A percentile compares a stretch with the other conserved stretches of the same genome.
These are phyloP conservation scores for Notechis scutatus DNA, from an alignment of 2,113 vertebrate genomes.

Conservation along the genomic window DNA sequence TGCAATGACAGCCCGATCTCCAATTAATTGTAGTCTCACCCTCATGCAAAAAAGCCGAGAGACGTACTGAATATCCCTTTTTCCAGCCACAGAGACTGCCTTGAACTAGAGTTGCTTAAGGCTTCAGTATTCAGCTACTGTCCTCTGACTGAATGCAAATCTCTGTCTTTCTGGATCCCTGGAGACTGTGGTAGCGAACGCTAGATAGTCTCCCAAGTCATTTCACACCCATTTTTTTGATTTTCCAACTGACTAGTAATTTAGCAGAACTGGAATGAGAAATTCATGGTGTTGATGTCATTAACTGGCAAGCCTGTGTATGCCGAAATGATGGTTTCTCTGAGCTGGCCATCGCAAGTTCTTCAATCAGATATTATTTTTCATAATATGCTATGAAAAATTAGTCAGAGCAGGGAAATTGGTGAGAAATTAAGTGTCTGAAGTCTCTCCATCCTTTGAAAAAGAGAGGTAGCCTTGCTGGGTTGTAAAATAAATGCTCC, in stretches of 20 bases:
- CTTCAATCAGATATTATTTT: neutral
- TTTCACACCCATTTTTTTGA: neutral
- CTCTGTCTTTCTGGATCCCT: neutral
- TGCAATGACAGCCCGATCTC: neutral
- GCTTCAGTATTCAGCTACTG: neutral
- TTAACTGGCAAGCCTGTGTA: neutral
- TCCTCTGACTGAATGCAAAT: neutral
- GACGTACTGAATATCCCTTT: neutral
- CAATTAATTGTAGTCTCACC: neutral
- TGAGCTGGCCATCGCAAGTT: neutral
- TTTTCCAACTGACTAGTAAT: neutral
- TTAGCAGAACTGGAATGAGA: neutral
- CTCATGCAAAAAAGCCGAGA: neutral
- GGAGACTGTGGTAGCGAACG: neutral
- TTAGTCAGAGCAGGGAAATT: neutral
- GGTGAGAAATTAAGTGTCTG: neutral
- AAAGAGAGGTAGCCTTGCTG: neutral
- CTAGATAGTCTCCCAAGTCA: neutral
- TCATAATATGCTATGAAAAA: neutral
- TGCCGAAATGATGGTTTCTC: neutral
- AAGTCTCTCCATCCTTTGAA: neutral
- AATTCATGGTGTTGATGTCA: neutral
- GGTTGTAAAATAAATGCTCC: neutral
- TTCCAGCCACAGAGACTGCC: neutral
- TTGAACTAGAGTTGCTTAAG: neutral